phyloP scores from a whole-genome alignment of 2,113 vertebrate genomes.

The Pluvialis apricaria region DNA sequence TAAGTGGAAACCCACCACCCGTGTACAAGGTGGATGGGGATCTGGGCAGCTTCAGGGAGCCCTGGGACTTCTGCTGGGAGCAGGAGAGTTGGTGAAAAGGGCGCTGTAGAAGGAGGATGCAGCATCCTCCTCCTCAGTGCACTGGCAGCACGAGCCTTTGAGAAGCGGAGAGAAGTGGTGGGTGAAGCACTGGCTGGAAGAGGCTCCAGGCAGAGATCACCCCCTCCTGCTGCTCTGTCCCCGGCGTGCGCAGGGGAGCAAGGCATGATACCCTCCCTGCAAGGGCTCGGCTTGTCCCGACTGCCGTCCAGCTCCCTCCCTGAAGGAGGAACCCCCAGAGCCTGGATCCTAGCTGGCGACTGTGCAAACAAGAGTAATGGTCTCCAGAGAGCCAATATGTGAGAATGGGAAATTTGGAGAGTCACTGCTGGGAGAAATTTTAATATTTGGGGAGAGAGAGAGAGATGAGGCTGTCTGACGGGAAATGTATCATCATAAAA shows the following conservation, averaged over 20 bases:
- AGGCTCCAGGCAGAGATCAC: neutral
- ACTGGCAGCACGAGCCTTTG: neutral
- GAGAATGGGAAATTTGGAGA: neutral
- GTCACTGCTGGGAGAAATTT: neutral
- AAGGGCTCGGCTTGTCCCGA: neutral
- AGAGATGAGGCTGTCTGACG: neutral
- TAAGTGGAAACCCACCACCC: neutral
- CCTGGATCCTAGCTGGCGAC: neutral
- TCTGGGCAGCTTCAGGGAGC: neutral
- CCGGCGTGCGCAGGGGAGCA: neutral
- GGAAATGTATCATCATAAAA: slow-evolving; percentile 20
- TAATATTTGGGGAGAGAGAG: slow-evolving; percentile 11
- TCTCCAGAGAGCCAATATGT: neutral
- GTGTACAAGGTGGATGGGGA: neutral
- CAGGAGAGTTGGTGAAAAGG: neutral
- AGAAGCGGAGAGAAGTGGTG: neutral
- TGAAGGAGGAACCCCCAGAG: neutral
- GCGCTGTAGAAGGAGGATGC: neutral
- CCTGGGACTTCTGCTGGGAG: neutral
- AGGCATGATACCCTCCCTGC: neutral
- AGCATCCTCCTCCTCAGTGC: rapidly evolving
- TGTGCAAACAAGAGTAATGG: neutral
- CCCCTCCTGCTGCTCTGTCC: rapidly evolving
- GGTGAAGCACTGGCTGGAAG: neutral
- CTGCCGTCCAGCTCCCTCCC: neutral